phyloP scores from a whole-genome alignment of 2,888 invertebrate species.

The Saturnia pavonia region DNA sequence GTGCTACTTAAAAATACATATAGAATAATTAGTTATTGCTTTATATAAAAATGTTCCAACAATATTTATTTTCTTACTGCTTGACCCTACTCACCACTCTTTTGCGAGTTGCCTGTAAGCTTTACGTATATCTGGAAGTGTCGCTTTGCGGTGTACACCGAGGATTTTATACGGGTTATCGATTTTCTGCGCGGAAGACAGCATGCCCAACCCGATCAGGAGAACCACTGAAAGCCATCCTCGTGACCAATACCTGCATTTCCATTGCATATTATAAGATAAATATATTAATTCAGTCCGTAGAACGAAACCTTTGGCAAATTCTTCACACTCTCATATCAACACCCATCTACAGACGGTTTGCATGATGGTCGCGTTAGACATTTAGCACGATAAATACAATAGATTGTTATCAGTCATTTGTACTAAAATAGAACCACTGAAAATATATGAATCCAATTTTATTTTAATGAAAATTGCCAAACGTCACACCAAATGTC shows the following conservation, averaged over 20 bases:
- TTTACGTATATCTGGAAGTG: slow-evolving; percentile 91
- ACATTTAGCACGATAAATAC: slow-evolving; percentile 49
- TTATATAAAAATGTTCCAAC: not conserved
- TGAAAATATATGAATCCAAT: slow-evolving; percentile 65
- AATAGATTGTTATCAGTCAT: slow-evolving; percentile 70
- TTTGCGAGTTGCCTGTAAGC: slow-evolving; percentile 95
- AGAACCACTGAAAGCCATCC: slow-evolving; percentile 61
- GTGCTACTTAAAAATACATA: too few relatives aligned
- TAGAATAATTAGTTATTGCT: too few relatives aligned
- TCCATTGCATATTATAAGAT: slow-evolving; percentile 75
- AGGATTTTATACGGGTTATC: slow-evolving; percentile 93
- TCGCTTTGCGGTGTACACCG: slow-evolving; percentile 88
- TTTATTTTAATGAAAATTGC: slow-evolving; percentile 59
- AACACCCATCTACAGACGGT: slow-evolving; percentile 40
- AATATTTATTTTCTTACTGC: not conserved
- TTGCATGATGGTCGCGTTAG: slow-evolving; percentile 48
- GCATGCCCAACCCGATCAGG: slow-evolving; percentile 47
- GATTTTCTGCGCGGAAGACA: slow-evolving; percentile 71
- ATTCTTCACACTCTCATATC: slow-evolving; percentile 56
- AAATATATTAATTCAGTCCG: slow-evolving; percentile 39
- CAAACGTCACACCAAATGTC: slow-evolving; percentile 62
- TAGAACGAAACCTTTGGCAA: slow-evolving; percentile 44
- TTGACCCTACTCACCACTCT: slow-evolving; percentile 86
- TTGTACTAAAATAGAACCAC: slow-evolving; percentile 76
- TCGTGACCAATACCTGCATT: slow-evolving; percentile 62